These are phyloP conservation scores for Bicyclus anynana DNA, from an alignment of 1,140 invertebrate genomes.

Conservation along the genomic window DNA sequence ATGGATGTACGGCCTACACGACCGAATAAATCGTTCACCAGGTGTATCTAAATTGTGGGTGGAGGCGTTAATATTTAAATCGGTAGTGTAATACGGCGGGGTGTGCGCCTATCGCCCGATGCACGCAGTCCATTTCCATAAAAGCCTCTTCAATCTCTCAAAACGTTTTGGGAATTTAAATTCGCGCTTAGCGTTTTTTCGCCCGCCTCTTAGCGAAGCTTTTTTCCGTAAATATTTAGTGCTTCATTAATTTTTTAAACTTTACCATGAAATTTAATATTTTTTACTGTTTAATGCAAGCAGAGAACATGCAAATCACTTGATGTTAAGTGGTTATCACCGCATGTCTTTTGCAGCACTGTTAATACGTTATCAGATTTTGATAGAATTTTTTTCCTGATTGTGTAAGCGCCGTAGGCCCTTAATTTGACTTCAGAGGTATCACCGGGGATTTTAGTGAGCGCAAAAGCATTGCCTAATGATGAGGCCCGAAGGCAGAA, in stretches of 20 bases:
- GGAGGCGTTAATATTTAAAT: slow-evolving; percentile 69
- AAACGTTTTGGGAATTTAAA: slow-evolving; percentile 73
- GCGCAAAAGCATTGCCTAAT: too few relatives aligned
- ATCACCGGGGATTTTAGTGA: too few relatives aligned
- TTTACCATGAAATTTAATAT: neutral
- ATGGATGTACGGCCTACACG: slow-evolving; percentile 24
- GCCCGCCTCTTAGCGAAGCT: slow-evolving; percentile 28
- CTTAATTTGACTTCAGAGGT: too few relatives aligned
- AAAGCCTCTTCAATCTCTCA: slow-evolving; percentile 75
- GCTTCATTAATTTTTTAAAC: slow-evolving; percentile 28
- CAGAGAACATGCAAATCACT: too few relatives aligned
- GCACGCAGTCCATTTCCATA: slow-evolving; percentile 73
- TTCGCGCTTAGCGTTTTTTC: slow-evolving; percentile 61
- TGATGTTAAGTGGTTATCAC: too few relatives aligned
- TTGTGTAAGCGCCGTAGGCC: too few relatives aligned
- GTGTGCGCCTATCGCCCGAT: slow-evolving; percentile 58
- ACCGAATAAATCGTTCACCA: slow-evolving; percentile 53
- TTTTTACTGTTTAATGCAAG: too few relatives aligned
- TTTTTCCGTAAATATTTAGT: slow-evolving; percentile 44
- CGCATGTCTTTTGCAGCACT: too few relatives aligned
- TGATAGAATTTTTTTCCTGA: too few relatives aligned
- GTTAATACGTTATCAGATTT: too few relatives aligned
- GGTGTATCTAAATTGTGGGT: slow-evolving; percentile 62
- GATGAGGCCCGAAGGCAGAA: too few relatives aligned
- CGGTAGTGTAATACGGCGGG: slow-evolving; percentile 52